Base-by-base conservation (phyloP, 2,113 vertebrate species). In the Hyperopisus bebe region DNA sequence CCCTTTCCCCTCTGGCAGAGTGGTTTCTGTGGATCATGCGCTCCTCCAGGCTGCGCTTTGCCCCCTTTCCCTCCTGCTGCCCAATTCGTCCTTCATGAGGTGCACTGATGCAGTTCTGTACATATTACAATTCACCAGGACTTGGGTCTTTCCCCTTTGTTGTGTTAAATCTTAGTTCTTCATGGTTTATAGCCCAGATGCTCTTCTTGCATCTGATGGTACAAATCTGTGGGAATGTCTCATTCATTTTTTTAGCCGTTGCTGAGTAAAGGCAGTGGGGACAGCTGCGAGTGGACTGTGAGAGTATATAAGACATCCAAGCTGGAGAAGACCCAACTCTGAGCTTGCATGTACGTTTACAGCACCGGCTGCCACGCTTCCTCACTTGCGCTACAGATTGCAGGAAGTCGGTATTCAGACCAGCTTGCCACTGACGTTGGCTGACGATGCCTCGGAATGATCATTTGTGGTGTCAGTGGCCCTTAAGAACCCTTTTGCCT, bases 61-160 rank as follows among this genome's bases (percentile, higher is more conserved):
- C 91, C 84, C 66, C 88, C 90, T 89, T 90, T 90, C 91, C 92
- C 90, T 92, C 93, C 90, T 92, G 92, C 90, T 17, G 88, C 89
- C 88, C 86, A 42, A 0, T 91, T 91, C 90, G 88, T 90, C 44
- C 88, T 90, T 89, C 89, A 35, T 46, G 42, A 80, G 46, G n/a
- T 19, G 8, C 85, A 53, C 58, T 9, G 62, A 87, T 88, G 89
- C 19, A 91, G 66, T 86, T 87, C 9, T 27, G 5, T 46, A 82
- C 39, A 66, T 44, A 87, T 83, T 84, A 39, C 86, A 46, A 48
- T 88, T 88, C 31, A 35, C 47, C 88, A 82, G n/a, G 42, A 88
- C 77, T 48, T 90, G 44, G 48, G 83, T 74, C 46, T 85, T 50
- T 89, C 70, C 80, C 11, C 3, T 70, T 50, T 86, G 35, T 85